A percentile compares a stretch with the other conserved stretches of the same genome.
Conservation (phyloP, 1,140 invertebrate species). For the Ooceraea biroi region DNA sequence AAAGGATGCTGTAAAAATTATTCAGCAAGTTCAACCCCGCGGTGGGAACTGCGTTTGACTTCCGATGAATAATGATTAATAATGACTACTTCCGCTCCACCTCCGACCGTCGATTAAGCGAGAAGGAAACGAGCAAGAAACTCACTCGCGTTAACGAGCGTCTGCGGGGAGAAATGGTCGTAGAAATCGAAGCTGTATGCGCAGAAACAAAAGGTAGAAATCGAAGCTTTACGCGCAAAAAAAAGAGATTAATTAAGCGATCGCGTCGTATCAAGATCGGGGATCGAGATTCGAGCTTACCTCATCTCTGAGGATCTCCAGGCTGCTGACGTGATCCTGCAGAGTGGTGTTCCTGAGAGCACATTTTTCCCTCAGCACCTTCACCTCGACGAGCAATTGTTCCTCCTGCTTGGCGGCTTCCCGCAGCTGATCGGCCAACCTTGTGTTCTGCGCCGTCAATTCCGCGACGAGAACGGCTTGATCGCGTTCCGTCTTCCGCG, state of each 20-base stretch:
- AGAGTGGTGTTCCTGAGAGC: conserved; percentile 90
- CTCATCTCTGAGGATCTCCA: conserved; percentile 95
- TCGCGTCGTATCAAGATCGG: neutral
- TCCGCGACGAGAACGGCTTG: conserved; percentile 92
- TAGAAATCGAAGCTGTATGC: neutral
- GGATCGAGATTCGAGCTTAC: conserved; percentile 81
- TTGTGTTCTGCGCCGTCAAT: conserved; percentile 95
- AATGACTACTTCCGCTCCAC: conserved; percentile 30
- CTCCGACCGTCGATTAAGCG: neutral
- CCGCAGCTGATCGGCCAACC: conserved; percentile 94
- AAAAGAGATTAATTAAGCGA: neutral
- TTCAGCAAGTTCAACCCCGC: conserved; percentile 9
- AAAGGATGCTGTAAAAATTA: conserved; percentile 43
- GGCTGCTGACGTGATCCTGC: conserved; percentile 94
- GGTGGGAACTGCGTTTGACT: conserved; percentile 31
- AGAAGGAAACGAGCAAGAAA: conserved; percentile 1
- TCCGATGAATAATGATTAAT: conserved; percentile 55
- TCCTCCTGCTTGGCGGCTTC: conserved; percentile 94
- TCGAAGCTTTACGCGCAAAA: neutral
- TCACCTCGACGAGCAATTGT: conserved; percentile 92
- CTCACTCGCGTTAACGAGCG: conserved; percentile 2
- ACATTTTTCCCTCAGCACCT: conserved; percentile 94
- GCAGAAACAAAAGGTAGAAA: neutral
- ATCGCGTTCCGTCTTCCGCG: conserved; percentile 91
- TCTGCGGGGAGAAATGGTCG: neutral